phyloP scores from a whole-genome alignment of 1,140 invertebrate species.

The Patella vulgata region DNA sequence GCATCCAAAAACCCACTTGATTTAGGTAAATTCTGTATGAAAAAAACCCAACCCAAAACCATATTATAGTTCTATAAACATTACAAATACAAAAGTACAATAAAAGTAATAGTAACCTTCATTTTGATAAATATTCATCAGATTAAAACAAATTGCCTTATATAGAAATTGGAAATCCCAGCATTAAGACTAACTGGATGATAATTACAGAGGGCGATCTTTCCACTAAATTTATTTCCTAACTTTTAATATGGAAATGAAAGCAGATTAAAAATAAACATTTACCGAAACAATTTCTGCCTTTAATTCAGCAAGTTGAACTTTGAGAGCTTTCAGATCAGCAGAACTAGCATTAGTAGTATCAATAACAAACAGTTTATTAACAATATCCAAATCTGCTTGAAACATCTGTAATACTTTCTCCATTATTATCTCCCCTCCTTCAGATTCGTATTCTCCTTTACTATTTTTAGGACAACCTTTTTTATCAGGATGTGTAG shows the following conservation, averaged over 20 bases:
- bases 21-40: slow-evolving; percentile 69
- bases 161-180: too few relatives aligned
- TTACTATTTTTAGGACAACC: slow-evolving; percentile 70
- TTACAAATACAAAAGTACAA: too few relatives aligned
- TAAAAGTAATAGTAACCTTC: too few relatives aligned
- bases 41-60: too few relatives aligned
- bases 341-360: slow-evolving; percentile 71
- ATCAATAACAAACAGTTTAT: slow-evolving; percentile 73
- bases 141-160: too few relatives aligned
- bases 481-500: slow-evolving; percentile 75
- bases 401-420: slow-evolving; percentile 69
- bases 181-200: too few relatives aligned
- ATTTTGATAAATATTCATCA: too few relatives aligned
- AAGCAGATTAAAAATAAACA: slow-evolving; percentile 1
- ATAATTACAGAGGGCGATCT: too few relatives aligned
- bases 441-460: slow-evolving; percentile 72
- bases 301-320: slow-evolving; percentile 69
- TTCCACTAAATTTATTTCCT: too few relatives aligned
- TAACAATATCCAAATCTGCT: slow-evolving; percentile 71
- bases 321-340: slow-evolving; percentile 72
- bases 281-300: slow-evolving; percentile 68
- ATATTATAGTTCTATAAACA: too few relatives aligned
- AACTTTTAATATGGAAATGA: too few relatives aligned
- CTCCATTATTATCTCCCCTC: slow-evolving; percentile 70
- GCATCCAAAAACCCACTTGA: slow-evolving; percentile 75